A percentile compares a stretch with the other conserved stretches of the same genome.
Conservation (phyloP, 2,797 vertebrate genomes). For the Urosaurus nigricauda region DNA sequence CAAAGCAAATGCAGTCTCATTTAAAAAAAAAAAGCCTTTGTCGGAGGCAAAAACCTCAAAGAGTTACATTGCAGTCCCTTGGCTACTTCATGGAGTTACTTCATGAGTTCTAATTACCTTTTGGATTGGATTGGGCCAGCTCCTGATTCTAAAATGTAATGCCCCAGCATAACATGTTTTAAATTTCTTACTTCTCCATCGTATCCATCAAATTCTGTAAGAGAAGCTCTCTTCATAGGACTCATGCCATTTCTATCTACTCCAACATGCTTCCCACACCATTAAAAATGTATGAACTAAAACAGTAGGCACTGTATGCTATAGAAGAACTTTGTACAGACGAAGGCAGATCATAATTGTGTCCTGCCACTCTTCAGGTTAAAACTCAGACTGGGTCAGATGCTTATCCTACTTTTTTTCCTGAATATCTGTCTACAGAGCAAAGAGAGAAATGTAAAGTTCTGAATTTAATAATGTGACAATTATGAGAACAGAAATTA, state of each 20-base stretch:
- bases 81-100: no score
- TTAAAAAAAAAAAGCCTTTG: no score
- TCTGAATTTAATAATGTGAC: constrained; percentile 61
- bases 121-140: background rate
- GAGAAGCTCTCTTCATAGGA: background rate
- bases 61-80: no score
- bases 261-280: background rate
- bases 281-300: constrained; percentile 7
- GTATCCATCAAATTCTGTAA: background rate
- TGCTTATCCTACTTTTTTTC: background rate
- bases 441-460: constrained; percentile 35
- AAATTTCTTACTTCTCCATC: background rate
- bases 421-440: background rate
- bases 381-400: background rate
- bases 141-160: background rate
- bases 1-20: no score
- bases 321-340: constrained; percentile 9
- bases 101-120: no score
- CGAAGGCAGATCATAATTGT: constrained; percentile 10
- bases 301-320: background rate
- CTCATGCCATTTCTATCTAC: background rate
- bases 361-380: background rate
- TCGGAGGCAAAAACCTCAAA: no score
- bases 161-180: background rate
- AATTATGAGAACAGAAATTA: constrained; percentile 56